Base-by-base conservation (phyloP, 2,797 vertebrate genomes). In the Vireo griseus region DNA sequence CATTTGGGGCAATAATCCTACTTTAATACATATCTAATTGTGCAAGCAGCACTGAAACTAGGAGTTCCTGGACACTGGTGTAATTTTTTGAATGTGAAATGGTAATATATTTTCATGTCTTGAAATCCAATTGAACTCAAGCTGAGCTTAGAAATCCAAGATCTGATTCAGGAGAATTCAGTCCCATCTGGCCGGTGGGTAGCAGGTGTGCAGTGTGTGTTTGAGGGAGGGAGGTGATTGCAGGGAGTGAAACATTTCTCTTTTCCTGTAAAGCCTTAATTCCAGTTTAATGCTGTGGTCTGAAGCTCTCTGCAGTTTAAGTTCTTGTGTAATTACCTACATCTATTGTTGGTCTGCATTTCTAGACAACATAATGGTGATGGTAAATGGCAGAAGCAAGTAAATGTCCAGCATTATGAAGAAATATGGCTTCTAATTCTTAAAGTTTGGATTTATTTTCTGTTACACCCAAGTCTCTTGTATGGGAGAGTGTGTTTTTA, bases 281-380 rank as follows among this genome's bases (percentile, higher is more conserved):
- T 96, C 90, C 61, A 63, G 73, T 88, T 91, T 97, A 94, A 94
- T 94, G 75, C 62, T 90, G 90, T 95, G 86, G 74, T 96, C 96
- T 96, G 88, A n/a, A 54, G 92, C 77, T 97, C 83, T 95, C 84
- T 88, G 84, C 67, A 94, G 84, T 94, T 96, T 91, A 94, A 84
- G 67, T 96, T 98, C 76, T 96, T 94, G 72, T 48, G n/a, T 96
- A 96, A 97, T 94, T 94, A 92, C 95, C 86, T 83, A 80, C 79
- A 96, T 96, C 91, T 95, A 86, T 92, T 88, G 93, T 97, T 95
- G 94, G 90, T 96, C 92, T 97, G 95, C 67, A 62, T 96, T 97
- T 97, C 90, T 94, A 93, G 94, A 95, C 80, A 95, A 92, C 39
- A 20, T 96, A 95, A 96, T 90, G 90, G 90, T 62, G 19, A 91